Conservation (phyloP, 2,797 vertebrate genomes). For the Rachycentron canadum region DNA sequence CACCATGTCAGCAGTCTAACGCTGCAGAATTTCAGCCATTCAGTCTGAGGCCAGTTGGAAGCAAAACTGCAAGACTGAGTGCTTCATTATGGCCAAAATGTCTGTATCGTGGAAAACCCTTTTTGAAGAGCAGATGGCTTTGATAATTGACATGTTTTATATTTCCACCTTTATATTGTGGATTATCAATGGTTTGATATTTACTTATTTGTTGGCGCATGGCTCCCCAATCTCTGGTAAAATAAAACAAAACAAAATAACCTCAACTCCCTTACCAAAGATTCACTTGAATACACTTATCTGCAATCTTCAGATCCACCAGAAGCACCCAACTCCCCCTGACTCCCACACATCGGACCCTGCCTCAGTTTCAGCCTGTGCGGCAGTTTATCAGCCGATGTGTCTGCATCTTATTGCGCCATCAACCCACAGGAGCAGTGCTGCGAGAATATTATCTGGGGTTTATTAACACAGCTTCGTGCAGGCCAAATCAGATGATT, state of each 20-base stretch:
- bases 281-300: background rate
- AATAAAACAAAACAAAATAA: background rate
- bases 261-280: background rate
- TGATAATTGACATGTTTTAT: background rate
- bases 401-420: background rate
- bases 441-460: constrained; percentile 37
- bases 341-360: constrained; percentile 20
- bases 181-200: background rate
- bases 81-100: constrained; percentile 4
- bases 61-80: constrained; percentile 29
- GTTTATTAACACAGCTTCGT: constrained; percentile 55
- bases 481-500: constrained; percentile 55
- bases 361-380: constrained; percentile 12
- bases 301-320: background rate
- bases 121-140: constrained; percentile 21
- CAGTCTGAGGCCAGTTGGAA: constrained; percentile 22
- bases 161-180: constrained; percentile 4
- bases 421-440: constrained; percentile 14
- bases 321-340: constrained; percentile 6
- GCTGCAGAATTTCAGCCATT: constrained; percentile 53
- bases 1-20: constrained; percentile 67
- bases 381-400: constrained; percentile 40
- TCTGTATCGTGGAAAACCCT: constrained; percentile 15
- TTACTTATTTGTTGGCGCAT: background rate
- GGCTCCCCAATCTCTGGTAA: background rate